Evolutionary conservation across 2,797 vertebrate genomes (phyloP).

Genomic region (Phoxinus dragarum): DNA sequence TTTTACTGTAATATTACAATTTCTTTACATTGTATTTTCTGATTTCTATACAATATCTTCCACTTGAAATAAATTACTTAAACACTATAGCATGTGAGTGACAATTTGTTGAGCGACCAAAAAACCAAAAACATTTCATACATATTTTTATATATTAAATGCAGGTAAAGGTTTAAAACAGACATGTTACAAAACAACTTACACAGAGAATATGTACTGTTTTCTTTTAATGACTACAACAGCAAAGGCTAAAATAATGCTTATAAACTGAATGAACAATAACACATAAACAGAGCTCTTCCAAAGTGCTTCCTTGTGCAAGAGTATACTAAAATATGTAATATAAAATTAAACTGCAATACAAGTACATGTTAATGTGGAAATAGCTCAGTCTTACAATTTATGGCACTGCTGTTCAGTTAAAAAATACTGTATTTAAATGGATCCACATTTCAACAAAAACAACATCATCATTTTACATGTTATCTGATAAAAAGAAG

Average conservation of each 20-base stretch:
- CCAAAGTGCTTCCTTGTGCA: conserved; percentile 78
- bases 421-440: conserved; percentile 58
- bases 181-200: conserved; percentile 1
- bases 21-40: conserved; percentile 1
- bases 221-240: conserved; percentile 77
- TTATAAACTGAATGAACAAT: conserved; percentile 73
- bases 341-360: conserved; percentile 65
- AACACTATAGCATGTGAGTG: not conserved
- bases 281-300: conserved; percentile 65
- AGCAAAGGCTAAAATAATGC: conserved; percentile 72
- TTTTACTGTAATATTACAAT: conserved; percentile 22
- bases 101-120: not conserved
- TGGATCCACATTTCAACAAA: conserved; percentile 64
- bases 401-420: conserved; percentile 52
- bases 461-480: conserved; percentile 60
- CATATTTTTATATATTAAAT: not conserved
- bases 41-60: not conserved
- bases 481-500: conserved; percentile 38
- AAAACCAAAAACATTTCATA: not conserved
- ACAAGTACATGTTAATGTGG: conserved; percentile 69
- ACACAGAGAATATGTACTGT: conserved; percentile 54
- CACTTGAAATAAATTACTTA: conserved; percentile 18
- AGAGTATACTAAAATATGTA: conserved; percentile 67
- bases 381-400: conserved; percentile 53
- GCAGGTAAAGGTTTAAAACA: not conserved